Evolutionary conservation across 1,140 invertebrate species (phyloP).

Genomic region (Pristionchus pacificus): DNA sequence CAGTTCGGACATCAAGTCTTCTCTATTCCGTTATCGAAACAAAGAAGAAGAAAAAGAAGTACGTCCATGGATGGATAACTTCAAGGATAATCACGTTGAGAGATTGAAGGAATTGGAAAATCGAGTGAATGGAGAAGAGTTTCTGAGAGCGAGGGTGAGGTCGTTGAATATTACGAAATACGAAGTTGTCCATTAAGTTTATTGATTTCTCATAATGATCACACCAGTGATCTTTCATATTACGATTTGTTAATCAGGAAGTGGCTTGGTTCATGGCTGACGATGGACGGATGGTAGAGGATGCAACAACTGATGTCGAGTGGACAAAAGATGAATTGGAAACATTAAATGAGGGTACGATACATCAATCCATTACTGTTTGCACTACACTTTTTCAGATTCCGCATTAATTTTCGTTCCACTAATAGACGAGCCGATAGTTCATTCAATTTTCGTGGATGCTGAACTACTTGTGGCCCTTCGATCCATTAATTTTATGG

Average conservation of each 20-base stretch:
- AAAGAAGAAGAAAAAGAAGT: neutral
- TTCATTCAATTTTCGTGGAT: neutral
- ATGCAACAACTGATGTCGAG: neutral
- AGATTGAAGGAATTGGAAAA: constrained; percentile 3
- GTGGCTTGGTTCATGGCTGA: neutral
- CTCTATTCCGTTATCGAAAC: no score
- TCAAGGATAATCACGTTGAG: constrained; percentile 6
- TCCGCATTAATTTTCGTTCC: neutral
- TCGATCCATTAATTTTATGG: no score
- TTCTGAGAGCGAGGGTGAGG: constrained; percentile 2
- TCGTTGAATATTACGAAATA: neutral
- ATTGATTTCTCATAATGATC: neutral
- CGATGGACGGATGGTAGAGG: neutral
- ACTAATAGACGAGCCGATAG: neutral
- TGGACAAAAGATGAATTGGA: neutral
- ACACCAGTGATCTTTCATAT: neutral
- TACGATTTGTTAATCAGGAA: no score
- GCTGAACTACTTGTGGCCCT: neutral
- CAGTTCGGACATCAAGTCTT: no score
- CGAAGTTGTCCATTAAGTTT: neutral
- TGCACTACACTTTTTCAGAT: neutral
- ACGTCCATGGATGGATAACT: constrained; percentile 8
- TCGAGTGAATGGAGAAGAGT: neutral
- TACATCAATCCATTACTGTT: no score
- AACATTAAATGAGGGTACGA: neutral